Evolutionary conservation across 2,888 invertebrate genomes (phyloP).

Genomic region (Phasia obesa): DNA sequence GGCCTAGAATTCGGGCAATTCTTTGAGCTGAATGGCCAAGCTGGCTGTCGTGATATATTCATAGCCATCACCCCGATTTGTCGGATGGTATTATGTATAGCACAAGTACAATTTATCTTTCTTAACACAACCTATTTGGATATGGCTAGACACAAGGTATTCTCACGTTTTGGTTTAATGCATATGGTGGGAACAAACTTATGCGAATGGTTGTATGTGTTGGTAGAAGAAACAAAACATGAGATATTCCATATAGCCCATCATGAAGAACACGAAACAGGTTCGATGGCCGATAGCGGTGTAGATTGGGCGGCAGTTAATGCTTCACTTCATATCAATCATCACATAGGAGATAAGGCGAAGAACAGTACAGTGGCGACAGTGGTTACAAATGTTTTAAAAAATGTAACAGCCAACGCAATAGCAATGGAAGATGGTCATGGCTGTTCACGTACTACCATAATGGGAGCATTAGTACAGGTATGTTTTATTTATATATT

Average conservation of each 20-base stretch:
- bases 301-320: slow-evolving; percentile 77
- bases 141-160: slow-evolving; percentile 86
- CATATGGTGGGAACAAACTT: slow-evolving; percentile 95
- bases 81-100: slow-evolving; percentile 91
- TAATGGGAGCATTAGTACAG: slow-evolving; percentile 88
- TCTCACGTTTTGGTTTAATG: slow-evolving; percentile 95
- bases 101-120: slow-evolving; percentile 97
- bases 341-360: slow-evolving; percentile 59
- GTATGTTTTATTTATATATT: slow-evolving; percentile 74
- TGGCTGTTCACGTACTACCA: slow-evolving; percentile 85
- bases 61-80: slow-evolving; percentile 91
- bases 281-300: slow-evolving; percentile 69
- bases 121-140: slow-evolving; percentile 91
- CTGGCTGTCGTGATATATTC: slow-evolving; percentile 86
- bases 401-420: slow-evolving; percentile 69
- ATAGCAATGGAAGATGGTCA: slow-evolving; percentile 32
- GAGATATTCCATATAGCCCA: slow-evolving; percentile 90
- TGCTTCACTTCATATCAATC: slow-evolving; percentile 72
- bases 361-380: slow-evolving; percentile 63
- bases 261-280: slow-evolving; percentile 73
- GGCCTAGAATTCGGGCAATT: slow-evolving; percentile 89
- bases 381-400: slow-evolving; percentile 55
- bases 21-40: slow-evolving; percentile 86
- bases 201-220: slow-evolving; percentile 95
- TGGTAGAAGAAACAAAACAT: slow-evolving; percentile 94